Percentiles rank a stretch among this genome's conserved stretches.
Conservation (phyloP, 2,888 invertebrate species). For the Apamea monoglypha region DNA sequence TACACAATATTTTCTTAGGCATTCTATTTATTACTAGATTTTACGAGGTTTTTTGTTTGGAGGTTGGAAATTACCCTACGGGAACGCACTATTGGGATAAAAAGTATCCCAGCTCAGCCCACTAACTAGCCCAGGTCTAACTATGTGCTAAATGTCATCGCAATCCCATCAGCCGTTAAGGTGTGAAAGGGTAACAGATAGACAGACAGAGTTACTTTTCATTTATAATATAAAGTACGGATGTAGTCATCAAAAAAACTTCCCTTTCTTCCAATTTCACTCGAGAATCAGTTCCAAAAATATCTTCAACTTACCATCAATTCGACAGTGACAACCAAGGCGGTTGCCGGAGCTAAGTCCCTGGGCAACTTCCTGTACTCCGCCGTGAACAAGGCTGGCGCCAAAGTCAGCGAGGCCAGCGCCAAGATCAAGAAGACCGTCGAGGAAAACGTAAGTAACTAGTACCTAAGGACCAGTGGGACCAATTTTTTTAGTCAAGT, state of each 20-base stretch:
- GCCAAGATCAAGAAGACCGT: conserved; percentile 98
- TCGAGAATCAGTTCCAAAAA: background rate
- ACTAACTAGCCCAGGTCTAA: too few relatives aligned
- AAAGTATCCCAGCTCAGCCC: background rate
- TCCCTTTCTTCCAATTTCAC: too few relatives aligned
- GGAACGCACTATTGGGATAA: background rate
- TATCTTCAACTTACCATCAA: background rate
- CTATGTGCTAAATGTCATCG: too few relatives aligned
- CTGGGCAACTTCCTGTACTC: conserved; percentile 98
- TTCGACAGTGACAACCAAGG: conserved; percentile 95
- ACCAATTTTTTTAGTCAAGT: background rate
- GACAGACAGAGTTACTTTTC: background rate
- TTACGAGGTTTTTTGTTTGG: background rate
- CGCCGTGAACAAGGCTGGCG: conserved; percentile 98
- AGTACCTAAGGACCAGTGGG: conserved; percentile 6
- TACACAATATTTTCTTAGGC: background rate
- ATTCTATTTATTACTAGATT: background rate
- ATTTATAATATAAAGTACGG: background rate
- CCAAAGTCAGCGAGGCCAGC: conserved; percentile 96
- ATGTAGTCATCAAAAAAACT: background rate
- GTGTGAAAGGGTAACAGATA: background rate
- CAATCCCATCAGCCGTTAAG: background rate
- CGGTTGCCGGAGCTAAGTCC: conserved; percentile 96
- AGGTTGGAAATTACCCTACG: background rate
- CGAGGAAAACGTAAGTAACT: conserved; percentile 96